Conservation (phyloP, 2,888 invertebrate genomes). For the Diplazon laetatorius region DNA sequence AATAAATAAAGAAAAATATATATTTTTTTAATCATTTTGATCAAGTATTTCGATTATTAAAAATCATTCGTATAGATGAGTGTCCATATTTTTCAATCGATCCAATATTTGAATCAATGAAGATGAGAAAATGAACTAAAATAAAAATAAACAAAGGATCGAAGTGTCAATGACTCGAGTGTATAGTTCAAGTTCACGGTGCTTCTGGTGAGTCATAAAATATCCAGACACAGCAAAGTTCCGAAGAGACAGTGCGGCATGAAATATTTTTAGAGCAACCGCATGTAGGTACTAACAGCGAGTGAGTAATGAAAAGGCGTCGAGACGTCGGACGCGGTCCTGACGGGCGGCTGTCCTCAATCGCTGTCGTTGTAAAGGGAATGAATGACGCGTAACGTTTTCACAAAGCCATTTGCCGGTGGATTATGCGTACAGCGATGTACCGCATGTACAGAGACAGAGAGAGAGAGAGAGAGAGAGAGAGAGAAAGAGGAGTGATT, state of each 20-base stretch:
- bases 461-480: too few species aligned
- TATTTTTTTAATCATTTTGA: too few species aligned
- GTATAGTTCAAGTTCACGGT: conserved; percentile 40
- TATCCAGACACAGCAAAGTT: conserved; percentile 43
- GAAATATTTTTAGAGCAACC: conserved; percentile 56
- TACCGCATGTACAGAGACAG: background rate
- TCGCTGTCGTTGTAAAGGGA: conserved; percentile 50
- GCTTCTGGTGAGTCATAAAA: conserved; percentile 12
- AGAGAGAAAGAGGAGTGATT: background rate
- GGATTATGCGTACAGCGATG: background rate
- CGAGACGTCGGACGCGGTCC: conserved; percentile 13
- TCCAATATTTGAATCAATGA: too few species aligned
- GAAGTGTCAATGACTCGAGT: conserved; percentile 3
- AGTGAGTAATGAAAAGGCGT: conserved; percentile 50
- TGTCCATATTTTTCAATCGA: too few species aligned
- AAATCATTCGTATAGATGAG: background rate
- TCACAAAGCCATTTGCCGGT: background rate
- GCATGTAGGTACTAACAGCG: background rate
- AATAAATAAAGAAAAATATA: too few species aligned
- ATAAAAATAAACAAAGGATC: background rate
- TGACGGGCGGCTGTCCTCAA: conserved; percentile 23
- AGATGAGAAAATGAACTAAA: background rate
- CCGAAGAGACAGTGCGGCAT: conserved; percentile 18
- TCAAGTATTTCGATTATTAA: background rate
- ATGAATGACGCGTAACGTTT: conserved; percentile 48